phyloP scores from a whole-genome alignment of 2,797 vertebrate genomes.

The Arremon brunneinucha region DNA sequence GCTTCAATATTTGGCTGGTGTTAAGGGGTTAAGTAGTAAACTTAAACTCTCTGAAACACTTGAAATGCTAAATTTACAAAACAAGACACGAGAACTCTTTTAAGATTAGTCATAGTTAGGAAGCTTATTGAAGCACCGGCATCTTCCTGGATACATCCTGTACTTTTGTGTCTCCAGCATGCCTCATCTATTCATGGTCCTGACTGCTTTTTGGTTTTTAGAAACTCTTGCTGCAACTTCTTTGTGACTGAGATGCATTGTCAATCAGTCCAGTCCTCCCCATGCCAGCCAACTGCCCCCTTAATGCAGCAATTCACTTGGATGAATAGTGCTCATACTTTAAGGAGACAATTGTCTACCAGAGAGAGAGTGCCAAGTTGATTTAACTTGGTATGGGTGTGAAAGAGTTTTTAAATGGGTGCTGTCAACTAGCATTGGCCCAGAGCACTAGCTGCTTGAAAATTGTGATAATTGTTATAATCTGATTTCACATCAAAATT shows the following conservation, averaged over 20 bases:
- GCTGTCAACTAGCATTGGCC: conserved; percentile 23
- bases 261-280: conserved; percentile 9
- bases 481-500: conserved; percentile 22
- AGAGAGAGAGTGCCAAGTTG: conserved; percentile 61
- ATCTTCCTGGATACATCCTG: conserved; percentile 54
- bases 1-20: neutral
- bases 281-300: conserved; percentile 57
- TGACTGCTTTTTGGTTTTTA: conserved; percentile 31
- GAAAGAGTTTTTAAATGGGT: conserved; percentile 53
- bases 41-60: neutral
- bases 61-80: conserved; percentile 1
- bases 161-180: conserved; percentile 46
- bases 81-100: neutral
- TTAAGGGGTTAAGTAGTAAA: conserved; percentile 20
- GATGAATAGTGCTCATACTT: conserved; percentile 62
- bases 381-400: conserved; percentile 66
- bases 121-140: conserved; percentile 22
- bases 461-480: conserved; percentile 29
- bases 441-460: conserved; percentile 27
- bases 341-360: conserved; percentile 57
- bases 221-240: conserved; percentile 58
- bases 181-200: neutral
- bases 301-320: conserved; percentile 66
- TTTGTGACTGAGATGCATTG: conserved; percentile 52
- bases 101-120: conserved; percentile 29